Conservation (phyloP, 2,888 invertebrate genomes). For the Lithosia quadra region DNA sequence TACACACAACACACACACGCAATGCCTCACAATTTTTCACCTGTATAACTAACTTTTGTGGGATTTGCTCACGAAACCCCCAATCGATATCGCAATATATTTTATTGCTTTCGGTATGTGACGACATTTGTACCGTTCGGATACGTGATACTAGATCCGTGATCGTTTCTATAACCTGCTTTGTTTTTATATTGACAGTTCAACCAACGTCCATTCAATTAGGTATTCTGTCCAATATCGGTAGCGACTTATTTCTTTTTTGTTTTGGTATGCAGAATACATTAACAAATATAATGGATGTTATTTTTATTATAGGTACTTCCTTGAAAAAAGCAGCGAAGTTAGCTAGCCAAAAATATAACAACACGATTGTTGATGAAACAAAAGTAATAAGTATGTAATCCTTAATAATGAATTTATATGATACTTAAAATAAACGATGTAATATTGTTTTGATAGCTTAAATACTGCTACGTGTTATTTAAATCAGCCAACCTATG, state of each 20-base stretch:
- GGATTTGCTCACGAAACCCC: slow-evolving; percentile 4
- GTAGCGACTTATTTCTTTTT: not conserved
- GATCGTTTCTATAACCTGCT: slow-evolving; percentile 26
- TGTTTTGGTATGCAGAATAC: slow-evolving; percentile 3
- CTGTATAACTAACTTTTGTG: not conserved
- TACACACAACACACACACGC: not conserved
- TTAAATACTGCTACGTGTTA: not conserved
- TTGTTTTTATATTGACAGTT: slow-evolving; percentile 39
- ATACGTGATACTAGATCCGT: slow-evolving; percentile 17
- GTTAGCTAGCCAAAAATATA: not conserved
- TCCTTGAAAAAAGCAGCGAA: not conserved
- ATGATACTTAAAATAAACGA: not conserved
- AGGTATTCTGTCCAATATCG: slow-evolving; percentile 11
- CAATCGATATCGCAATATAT: slow-evolving; percentile 14
- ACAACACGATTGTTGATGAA: not conserved
- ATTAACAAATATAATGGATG: not conserved
- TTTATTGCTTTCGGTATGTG: slow-evolving; percentile 17
- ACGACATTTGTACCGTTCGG: slow-evolving; percentile 30
- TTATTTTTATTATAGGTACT: not conserved
- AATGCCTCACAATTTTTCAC: not conserved
- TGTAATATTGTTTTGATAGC: not conserved
- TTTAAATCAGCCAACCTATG: not conserved
- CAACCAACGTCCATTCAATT: slow-evolving; percentile 26
- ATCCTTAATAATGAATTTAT: not conserved
- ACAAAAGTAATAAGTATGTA: not conserved